phyloP scores from a whole-genome alignment of 2,797 vertebrate genomes.

The Scolopax rusticola region DNA sequence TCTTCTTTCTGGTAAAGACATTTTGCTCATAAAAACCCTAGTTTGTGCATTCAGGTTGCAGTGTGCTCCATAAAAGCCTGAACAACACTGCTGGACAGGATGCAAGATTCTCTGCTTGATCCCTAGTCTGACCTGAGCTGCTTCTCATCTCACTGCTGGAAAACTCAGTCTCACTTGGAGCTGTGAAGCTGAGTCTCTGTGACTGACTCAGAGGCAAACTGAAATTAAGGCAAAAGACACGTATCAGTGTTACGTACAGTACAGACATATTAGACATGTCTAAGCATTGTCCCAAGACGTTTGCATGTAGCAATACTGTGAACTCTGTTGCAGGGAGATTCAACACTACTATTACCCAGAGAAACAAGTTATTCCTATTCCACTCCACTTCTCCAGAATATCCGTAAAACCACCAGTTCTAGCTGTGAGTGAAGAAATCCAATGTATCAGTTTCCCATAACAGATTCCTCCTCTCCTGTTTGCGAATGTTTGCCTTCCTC shows the following conservation, averaged over 20 bases:
- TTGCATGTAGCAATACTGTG: neutral
- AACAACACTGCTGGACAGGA: neutral
- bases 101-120: neutral
- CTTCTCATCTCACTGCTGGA: neutral
- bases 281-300: neutral
- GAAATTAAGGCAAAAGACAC: neutral
- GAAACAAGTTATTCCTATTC: neutral
- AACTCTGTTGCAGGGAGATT: neutral
- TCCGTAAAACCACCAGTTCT: neutral
- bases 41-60: neutral
- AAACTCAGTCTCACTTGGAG: neutral
- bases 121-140: neutral
- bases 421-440: neutral
- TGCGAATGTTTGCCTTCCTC: neutral
- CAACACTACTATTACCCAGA: neutral
- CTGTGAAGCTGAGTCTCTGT: neutral
- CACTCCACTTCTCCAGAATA: neutral
- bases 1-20: neutral
- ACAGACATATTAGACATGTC: neutral
- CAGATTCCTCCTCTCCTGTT: neutral
- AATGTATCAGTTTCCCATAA: neutral
- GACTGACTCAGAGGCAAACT: neutral
- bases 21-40: neutral
- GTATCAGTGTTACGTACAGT: neutral
- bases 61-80: neutral